Conservation (phyloP, 2,113 vertebrate genomes). For the Psammodynastes pulverulentus region DNA sequence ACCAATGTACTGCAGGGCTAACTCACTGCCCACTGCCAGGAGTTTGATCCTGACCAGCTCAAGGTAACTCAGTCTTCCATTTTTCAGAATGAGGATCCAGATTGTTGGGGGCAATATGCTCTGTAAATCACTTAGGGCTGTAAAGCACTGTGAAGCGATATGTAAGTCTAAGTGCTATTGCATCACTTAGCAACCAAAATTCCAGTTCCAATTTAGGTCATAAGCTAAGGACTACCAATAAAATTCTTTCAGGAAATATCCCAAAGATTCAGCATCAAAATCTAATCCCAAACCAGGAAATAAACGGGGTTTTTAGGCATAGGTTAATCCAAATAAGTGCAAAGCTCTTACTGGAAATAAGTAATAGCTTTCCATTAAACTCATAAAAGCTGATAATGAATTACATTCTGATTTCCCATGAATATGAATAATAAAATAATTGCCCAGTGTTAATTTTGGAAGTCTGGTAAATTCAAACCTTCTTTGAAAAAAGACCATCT, state of each 20-base stretch:
- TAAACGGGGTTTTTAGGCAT: background rate
- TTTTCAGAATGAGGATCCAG: too few species aligned
- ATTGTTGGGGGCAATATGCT: too few species aligned
- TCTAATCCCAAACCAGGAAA: background rate
- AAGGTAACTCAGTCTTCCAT: too few species aligned
- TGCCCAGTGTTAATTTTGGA: background rate
- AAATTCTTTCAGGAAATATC: background rate
- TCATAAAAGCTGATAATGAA: background rate
- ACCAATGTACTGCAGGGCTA: background rate
- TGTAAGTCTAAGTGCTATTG: too few species aligned
- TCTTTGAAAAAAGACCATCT: background rate
- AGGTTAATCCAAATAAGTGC: background rate
- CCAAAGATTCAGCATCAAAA: background rate
- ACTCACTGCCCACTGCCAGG: too few species aligned
- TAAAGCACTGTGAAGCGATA: too few species aligned
- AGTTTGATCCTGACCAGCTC: too few species aligned
- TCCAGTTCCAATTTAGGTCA: background rate
- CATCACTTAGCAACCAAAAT: background rate
- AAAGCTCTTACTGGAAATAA: background rate
- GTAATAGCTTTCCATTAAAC: background rate
- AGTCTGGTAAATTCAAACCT: background rate
- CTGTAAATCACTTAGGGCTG: too few species aligned
- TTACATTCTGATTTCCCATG: background rate
- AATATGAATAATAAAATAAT: background rate
- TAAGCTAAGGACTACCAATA: background rate